Base-by-base conservation (phyloP, 2,113 vertebrate genomes). In the Galemys pyrenaicus region DNA sequence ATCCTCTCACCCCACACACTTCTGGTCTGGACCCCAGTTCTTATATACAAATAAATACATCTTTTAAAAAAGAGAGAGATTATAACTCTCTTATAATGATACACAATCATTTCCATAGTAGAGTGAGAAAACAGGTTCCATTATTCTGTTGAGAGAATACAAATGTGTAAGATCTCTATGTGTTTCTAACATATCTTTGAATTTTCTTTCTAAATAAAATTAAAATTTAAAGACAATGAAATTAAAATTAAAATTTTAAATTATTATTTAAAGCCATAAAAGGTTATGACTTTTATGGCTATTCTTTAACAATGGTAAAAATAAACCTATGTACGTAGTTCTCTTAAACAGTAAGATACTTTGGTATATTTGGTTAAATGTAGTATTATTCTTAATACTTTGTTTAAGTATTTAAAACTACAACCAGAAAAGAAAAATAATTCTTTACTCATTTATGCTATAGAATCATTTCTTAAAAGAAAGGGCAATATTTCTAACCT, bases 241-340 rank as follows among this genome's bases (percentile, higher is more conserved):
- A n/a, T n/a, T n/a, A n/a, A n/a, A n/a, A n/a, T n/a, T n/a, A n/a
- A n/a, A n/a, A n/a, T n/a, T n/a, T n/a, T n/a, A n/a, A n/a, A n/a
- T n/a, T n/a, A n/a, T n/a, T n/a, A n/a, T n/a, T n/a, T n/a, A n/a
- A n/a, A n/a, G n/a, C n/a, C n/a, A n/a, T n/a, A n/a, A n/a, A n/a
- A n/a, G n/a, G n/a, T n/a, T n/a, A n/a, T n/a, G n/a, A n/a, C n/a
- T n/a, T n/a, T n/a, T n/a, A n/a, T n/a, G 20, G 5, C 17, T 4
- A 28, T 62, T 87, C 30, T 35, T 73, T 87, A 93, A 90, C 17
- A 96, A 84, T 71, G 62, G 4, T 87, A 83, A 91, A 89, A 96
- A 94, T 79, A 74, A 91, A 39, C 24, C 44, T 46, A 22, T 87
- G 51, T 39, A 77, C 22, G 30, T 28, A 71, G 20, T 58, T 49